Evolutionary conservation across 2,113 vertebrate genomes (phyloP).

Genomic region (Rhinogobius similis): DNA sequence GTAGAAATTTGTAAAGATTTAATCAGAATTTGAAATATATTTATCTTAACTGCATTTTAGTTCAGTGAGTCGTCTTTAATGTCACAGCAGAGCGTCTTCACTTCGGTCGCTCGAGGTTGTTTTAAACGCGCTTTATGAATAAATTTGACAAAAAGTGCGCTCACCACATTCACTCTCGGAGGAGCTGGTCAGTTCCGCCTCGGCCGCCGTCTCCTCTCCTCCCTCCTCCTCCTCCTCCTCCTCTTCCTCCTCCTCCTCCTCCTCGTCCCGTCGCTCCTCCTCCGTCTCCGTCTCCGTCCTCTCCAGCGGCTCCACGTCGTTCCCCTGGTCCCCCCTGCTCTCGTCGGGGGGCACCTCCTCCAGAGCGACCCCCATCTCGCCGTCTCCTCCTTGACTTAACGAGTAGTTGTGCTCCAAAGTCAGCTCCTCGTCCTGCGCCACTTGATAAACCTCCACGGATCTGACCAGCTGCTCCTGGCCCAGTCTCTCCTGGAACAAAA

Average conservation of each 20-base stretch:
- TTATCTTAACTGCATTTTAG: no score
- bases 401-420: constrained; percentile 78
- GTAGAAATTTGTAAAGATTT: no score
- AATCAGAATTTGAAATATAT: no score
- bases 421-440: constrained; percentile 59
- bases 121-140: no score
- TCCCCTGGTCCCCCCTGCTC: constrained; percentile 27
- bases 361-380: constrained; percentile 20
- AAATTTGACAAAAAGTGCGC: no score
- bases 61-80: no score
- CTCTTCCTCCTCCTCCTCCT: constrained; percentile 39
- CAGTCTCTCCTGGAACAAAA: not conserved
- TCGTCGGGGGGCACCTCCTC: constrained; percentile 29
- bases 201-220: constrained; percentile 59
- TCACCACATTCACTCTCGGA: constrained; percentile 76
- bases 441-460: constrained; percentile 69
- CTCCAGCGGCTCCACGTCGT: constrained; percentile 44
- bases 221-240: constrained; percentile 49
- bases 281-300: constrained; percentile 29
- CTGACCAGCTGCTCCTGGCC: constrained; percentile 27
- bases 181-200: constrained; percentile 70
- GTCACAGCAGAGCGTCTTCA: no score
- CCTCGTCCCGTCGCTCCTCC: constrained; percentile 29
- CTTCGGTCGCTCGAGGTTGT: no score
- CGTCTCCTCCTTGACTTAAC: constrained; percentile 64